Evolutionary conservation across 2,113 vertebrate species (phyloP), one percentile per base, ranked within the genome.

Genomic region (Vireo altiloquus): DNA sequence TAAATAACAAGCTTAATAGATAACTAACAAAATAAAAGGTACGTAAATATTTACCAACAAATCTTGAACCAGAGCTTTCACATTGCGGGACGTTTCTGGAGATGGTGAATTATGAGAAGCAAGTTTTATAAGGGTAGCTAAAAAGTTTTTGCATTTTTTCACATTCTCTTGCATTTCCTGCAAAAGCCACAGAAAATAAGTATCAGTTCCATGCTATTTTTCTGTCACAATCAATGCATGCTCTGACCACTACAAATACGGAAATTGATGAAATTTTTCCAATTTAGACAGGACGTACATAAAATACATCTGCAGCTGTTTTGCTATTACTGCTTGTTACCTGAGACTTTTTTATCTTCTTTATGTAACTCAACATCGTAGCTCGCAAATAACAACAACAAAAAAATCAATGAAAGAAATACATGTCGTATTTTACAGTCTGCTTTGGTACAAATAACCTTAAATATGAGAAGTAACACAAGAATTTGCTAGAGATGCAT

Each of bases 121-220:
- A 95, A 99, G 97, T 94, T 99, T 99, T 96, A 99, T 99, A 61
- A 99, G 97, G 7, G 98, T 99, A 71, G 98, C 98, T 94, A 99
- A 96, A 92, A 99, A 99, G 96, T 99, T 99, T 96, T 99, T 99
- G 95, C 98, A 99, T 96, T 99, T 99, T 90, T 99, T 99, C 95
- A 99, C 98, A 93, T 98, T 99, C 94, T 99, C 98, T 94, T 99
- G 98, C 98, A 99, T 99, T 98, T 99, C 98, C 99, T 99, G 96
- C 35, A 82, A 82, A 81, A 83, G 19, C 2, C 89, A 95, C 64
- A 94, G 23, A 40, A 81, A 71, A 57, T 9, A 74, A 90, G 0
- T 27, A 47, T 81, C 54, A 95, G 46, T 61, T 39, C 31, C 15
- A n/a, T 6, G 8, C 9, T 59, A 35, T 57, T 78, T 87, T 79